phyloP scores from a whole-genome alignment of 2,113 vertebrate genomes.

The Dasypus novemcinctus region DNA sequence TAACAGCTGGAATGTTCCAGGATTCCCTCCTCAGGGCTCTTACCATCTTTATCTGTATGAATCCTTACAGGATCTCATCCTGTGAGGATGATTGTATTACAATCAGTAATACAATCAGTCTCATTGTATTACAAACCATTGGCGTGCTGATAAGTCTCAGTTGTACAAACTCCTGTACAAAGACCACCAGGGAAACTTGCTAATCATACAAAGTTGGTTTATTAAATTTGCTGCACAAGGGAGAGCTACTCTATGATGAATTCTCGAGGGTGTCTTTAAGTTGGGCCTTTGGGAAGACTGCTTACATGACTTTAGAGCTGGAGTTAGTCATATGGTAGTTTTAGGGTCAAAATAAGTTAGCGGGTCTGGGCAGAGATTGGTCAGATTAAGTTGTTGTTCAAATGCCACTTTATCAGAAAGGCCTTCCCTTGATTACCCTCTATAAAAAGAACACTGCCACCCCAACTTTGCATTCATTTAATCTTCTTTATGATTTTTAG shows the following conservation, averaged over 20 bases:
- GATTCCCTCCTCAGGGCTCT: not conserved
- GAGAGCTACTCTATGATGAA: not conserved
- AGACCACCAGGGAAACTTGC: not conserved
- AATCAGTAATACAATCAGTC: too few species aligned
- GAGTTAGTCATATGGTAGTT: not conserved
- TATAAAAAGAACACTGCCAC: not conserved
- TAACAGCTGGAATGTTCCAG: not conserved
- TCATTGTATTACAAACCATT: too few species aligned
- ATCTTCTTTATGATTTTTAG: not conserved
- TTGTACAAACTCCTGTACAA: not conserved
- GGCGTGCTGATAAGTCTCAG: not conserved
- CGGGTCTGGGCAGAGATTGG: not conserved
- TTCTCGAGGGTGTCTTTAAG: not conserved
- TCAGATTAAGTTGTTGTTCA: not conserved
- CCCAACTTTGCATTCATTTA: not conserved
- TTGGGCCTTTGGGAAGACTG: not conserved
- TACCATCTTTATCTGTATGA: not conserved
- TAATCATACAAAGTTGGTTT: not conserved
- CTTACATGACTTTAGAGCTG: not conserved
- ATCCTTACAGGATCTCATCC: not conserved
- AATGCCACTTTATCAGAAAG: not conserved
- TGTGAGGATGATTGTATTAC: too few species aligned
- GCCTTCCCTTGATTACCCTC: not conserved
- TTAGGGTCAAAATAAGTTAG: not conserved
- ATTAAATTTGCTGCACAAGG: not conserved